Base-by-base conservation (phyloP, 2,888 invertebrate genomes). In the Chymomyza procnemis region DNA sequence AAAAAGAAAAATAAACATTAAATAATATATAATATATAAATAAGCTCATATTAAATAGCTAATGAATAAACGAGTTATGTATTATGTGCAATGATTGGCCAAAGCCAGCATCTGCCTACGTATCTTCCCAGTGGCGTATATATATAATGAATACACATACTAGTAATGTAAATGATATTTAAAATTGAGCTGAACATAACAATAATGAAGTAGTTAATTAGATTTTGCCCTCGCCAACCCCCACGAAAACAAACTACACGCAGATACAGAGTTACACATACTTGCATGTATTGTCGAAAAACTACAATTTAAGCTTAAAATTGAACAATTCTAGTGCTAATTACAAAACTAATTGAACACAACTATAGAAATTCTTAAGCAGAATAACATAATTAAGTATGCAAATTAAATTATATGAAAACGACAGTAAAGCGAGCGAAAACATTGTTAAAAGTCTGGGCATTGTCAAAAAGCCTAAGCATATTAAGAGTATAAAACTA, bases 51-150 rank as follows among this genome's bases (percentile, higher is more conserved):
- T 18, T 30, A 60, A 22, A 65, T 12, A 16, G 30, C 12, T 19
- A 64, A 50, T 50, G 41, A 9, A 50, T 46, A 34, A 48, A 34
- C 4, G 22, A 50, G 22, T 21, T n/a, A 16, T 26, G 22, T 48
- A 56, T 56, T 48, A 19, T 54, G 21, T 21, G 18, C 19, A 41
- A n/a, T 19, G 18, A 18, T 19, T 50, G 50, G 18, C 50, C n/a
- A 47, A 48, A 22, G 16, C 30, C 16, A 16, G 6, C 47, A 21
- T 22, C 50, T 48, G 5, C 19, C 59, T 34, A 54, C 58, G 61
- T 65, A 56, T 34, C 48, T 55, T 56, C 30, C 64, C 66, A 69
- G 69, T 61, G 64, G 71, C 66, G 67, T 48, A 61, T 21, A 57
- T 61, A 65, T 60, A 55, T 60, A 69, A 58, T n/a, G n/a, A n/a